phyloP scores from a whole-genome alignment of 2,113 vertebrate genomes.

The Coturnix japonica region DNA sequence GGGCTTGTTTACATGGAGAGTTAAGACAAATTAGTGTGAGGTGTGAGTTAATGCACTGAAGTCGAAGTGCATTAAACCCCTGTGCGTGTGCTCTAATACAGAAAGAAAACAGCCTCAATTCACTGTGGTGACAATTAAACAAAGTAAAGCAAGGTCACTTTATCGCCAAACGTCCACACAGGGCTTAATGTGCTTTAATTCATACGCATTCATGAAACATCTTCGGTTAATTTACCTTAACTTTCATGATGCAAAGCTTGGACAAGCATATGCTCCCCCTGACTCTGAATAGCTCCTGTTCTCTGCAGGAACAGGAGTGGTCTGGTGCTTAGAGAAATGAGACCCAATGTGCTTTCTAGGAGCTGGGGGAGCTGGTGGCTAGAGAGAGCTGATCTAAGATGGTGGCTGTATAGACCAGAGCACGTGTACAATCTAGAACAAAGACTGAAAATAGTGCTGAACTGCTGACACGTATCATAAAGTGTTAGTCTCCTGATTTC shows the following conservation, averaged over 20 bases:
- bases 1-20: slow-evolving; percentile 29
- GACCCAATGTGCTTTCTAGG: neutral
- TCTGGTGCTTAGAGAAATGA: neutral
- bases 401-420: neutral
- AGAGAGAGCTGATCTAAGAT: neutral
- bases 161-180: neutral
- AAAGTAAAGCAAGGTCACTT: slow-evolving; percentile 4
- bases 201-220: neutral
- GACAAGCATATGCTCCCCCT: neutral
- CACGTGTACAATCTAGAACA: neutral
- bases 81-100: neutral
- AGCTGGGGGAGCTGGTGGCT: neutral
- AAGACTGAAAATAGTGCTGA: neutral
- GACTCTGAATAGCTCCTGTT: neutral
- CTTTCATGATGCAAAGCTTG: neutral
- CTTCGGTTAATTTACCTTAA: slow-evolving; percentile 15
- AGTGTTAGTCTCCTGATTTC: neutral
- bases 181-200: neutral
- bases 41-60: slow-evolving; percentile 8
- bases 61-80: neutral
- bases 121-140: slow-evolving; percentile 6
- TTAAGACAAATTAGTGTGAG: slow-evolving; percentile 35
- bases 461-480: neutral
- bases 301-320: neutral
- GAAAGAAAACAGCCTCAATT: neutral